These are phyloP conservation scores for Pluvialis apricaria DNA, from an alignment of 2,113 vertebrate genomes.

Conservation along the genomic window DNA sequence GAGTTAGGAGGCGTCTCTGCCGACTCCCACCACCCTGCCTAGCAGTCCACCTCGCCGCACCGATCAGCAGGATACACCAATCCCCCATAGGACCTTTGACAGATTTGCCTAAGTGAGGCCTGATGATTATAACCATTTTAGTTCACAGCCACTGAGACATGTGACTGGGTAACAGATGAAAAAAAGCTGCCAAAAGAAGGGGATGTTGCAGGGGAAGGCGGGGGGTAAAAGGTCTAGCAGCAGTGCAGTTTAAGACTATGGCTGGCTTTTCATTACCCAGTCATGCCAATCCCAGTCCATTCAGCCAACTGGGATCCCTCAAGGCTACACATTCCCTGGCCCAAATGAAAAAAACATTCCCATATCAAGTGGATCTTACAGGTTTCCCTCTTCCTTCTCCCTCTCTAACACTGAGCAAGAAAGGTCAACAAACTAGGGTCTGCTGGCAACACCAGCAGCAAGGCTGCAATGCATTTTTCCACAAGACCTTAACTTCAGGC, in stretches of 20 bases:
- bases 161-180: background rate
- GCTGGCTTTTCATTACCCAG: background rate
- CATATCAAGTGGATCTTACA: background rate
- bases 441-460: background rate
- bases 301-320: background rate
- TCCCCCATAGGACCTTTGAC: background rate
- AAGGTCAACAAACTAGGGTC: background rate
- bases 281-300: background rate
- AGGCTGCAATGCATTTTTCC: rapidly evolving
- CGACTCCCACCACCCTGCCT: background rate
- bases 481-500: background rate
- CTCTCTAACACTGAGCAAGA: background rate
- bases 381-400: background rate
- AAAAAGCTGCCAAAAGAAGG: background rate
- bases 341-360: background rate
- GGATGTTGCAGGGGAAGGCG: background rate
- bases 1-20: background rate
- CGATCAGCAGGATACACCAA: background rate
- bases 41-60: rapidly evolving
- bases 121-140: background rate
- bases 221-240: background rate
- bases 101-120: background rate
- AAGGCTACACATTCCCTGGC: background rate
- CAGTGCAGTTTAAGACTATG: background rate
- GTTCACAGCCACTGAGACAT: background rate